phyloP scores from a whole-genome alignment of 1,140 invertebrate genomes.

The Bombus sibiricus region DNA sequence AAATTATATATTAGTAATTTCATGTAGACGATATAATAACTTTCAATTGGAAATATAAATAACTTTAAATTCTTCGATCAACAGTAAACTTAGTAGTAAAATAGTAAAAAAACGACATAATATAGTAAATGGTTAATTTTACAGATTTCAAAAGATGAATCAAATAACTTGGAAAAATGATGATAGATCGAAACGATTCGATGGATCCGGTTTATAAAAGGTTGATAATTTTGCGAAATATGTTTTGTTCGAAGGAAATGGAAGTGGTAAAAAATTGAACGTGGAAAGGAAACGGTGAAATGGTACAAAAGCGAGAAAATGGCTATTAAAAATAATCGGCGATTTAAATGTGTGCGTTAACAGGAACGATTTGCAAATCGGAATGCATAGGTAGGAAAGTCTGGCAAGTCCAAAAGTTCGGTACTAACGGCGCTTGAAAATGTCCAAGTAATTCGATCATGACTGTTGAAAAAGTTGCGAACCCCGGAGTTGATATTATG shows the following conservation, averaged over 20 bases:
- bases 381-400: neutral
- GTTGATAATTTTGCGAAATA: too few species aligned
- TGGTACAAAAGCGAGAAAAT: too few species aligned
- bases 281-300: neutral
- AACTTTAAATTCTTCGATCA: too few species aligned
- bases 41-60: too few species aligned
- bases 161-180: neutral
- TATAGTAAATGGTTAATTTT: neutral
- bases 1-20: too few species aligned
- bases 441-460: constrained; percentile 5
- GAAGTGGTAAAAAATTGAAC: neutral
- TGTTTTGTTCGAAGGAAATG: neutral
- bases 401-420: neutral
- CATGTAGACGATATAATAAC: too few species aligned
- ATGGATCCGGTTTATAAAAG: neutral
- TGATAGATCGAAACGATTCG: neutral
- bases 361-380: neutral
- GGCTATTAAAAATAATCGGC: neutral
- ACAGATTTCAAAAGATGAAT: neutral
- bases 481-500: constrained; percentile 9
- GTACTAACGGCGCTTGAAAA: neutral
- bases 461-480: neutral
- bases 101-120: too few species aligned
- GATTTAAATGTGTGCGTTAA: neutral
- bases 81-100: too few species aligned